Percentiles rank a stretch among this genome's conserved stretches.
phyloP scores from a whole-genome alignment of 2,888 invertebrate species.

The Eristalis intricaria region DNA sequence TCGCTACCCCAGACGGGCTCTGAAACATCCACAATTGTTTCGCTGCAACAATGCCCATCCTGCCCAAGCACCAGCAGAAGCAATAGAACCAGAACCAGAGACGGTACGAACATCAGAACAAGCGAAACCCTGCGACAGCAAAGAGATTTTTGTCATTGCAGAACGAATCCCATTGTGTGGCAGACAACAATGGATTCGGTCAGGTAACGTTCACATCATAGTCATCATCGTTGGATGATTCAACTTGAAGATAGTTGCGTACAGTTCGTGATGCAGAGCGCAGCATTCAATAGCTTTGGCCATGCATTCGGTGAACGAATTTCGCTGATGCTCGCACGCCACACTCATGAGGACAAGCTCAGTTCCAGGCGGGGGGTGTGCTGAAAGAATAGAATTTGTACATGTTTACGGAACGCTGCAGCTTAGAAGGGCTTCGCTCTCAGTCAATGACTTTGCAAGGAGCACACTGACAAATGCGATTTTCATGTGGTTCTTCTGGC shows the following conservation, averaged over 20 bases:
- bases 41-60: conserved; percentile 48
- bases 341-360: neutral
- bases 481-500: conserved; percentile 47
- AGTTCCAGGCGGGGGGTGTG: neutral
- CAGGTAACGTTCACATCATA: conserved; percentile 61
- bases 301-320: conserved; percentile 37
- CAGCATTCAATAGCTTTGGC: conserved; percentile 55
- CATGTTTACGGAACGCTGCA: conserved; percentile 37
- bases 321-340: conserved; percentile 52
- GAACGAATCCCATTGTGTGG: conserved; percentile 54
- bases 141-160: conserved; percentile 49
- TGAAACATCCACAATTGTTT: conserved; percentile 61
- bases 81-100: neutral
- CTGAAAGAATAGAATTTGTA: conserved; percentile 34
- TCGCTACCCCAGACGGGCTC: conserved; percentile 19
- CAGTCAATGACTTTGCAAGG: conserved; percentile 66
- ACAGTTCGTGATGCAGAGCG: conserved; percentile 21
- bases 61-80: neutral
- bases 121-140: conserved; percentile 39
- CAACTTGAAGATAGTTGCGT: conserved; percentile 49
- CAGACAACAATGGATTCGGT: conserved; percentile 63
- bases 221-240: conserved; percentile 49
- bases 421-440: conserved; percentile 33
- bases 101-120: conserved; percentile 1
- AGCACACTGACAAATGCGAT: conserved; percentile 60